These are phyloP conservation scores for Myiozetetes cayanensis DNA, from an alignment of 2,113 vertebrate species.

Conservation along the genomic window DNA sequence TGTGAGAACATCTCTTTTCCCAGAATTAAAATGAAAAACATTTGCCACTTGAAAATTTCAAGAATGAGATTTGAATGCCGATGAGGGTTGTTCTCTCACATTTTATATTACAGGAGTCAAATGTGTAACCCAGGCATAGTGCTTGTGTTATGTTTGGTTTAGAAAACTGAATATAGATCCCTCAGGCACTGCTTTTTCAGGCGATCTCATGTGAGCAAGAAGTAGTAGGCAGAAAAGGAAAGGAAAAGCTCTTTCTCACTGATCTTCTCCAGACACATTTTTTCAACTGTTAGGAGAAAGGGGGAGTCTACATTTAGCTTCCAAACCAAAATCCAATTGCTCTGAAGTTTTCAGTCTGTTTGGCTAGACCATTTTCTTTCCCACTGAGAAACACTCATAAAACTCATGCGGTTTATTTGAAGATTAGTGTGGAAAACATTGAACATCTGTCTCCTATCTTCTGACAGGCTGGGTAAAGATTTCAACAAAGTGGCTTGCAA, in stretches of 20 bases:
- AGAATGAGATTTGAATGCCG: conserved; percentile 64
- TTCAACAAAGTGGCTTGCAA: conserved; percentile 8
- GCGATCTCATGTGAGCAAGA: conserved; percentile 3
- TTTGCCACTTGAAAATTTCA: conserved; percentile 61
- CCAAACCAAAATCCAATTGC: neutral
- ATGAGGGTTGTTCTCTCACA: conserved; percentile 55
- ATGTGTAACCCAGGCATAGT: conserved; percentile 48
- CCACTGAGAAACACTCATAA: conserved; percentile 11
- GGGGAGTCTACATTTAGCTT: neutral
- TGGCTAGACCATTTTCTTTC: conserved; percentile 33
- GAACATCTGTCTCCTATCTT: conserved; percentile 20
- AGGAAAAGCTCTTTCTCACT: conserved; percentile 52
- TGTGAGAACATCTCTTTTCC: conserved; percentile 26
- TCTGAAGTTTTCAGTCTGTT: conserved; percentile 34
- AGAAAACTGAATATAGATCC: conserved; percentile 61
- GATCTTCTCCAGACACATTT: conserved; percentile 37
- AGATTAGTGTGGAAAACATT: conserved; percentile 19
- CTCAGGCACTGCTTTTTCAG: conserved; percentile 60
- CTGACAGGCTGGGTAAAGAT: conserved; percentile 25
- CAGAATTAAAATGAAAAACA: conserved; percentile 63
- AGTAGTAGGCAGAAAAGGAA: neutral
- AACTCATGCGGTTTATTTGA: conserved; percentile 26
- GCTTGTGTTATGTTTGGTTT: conserved; percentile 65
- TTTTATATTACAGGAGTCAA: conserved; percentile 24
- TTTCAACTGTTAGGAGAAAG: conserved; percentile 34